Percentiles rank a stretch among this genome's conserved stretches.
Evolutionary conservation across 1,140 invertebrate genomes (phyloP).

Genomic region (Dendroctonus ponderosae): DNA sequence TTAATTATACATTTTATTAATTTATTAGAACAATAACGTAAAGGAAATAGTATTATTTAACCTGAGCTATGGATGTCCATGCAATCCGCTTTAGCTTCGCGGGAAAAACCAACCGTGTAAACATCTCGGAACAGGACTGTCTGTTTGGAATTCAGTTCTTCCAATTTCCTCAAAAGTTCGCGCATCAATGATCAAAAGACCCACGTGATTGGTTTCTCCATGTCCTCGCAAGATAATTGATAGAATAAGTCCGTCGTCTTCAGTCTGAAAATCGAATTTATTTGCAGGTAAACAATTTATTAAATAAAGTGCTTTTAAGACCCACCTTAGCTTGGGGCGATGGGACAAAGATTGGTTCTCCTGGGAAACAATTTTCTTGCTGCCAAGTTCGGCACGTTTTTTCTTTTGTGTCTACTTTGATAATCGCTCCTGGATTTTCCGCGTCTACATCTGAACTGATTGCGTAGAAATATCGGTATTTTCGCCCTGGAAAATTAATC

Average conservation of each 20-base stretch:
- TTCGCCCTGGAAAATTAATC: conserved; percentile 51
- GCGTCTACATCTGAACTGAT: conserved; percentile 83
- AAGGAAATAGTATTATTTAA: conserved; percentile 9
- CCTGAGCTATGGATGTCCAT: too few species aligned
- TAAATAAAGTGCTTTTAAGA: conserved; percentile 1
- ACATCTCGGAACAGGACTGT: conserved; percentile 74
- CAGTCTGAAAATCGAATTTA: conserved; percentile 52
- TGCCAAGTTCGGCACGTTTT: conserved; percentile 70
- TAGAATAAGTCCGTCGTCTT: conserved; percentile 75
- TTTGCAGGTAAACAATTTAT: background rate
- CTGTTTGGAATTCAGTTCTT: conserved; percentile 65
- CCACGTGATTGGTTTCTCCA: conserved; percentile 60
- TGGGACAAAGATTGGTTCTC: conserved; percentile 84
- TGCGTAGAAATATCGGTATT: conserved; percentile 85
- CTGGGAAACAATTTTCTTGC: conserved; percentile 73
- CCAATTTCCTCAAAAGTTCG: conserved; percentile 65
- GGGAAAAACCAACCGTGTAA: conserved; percentile 76
- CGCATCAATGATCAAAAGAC: conserved; percentile 69
- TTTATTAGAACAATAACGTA: conserved; percentile 30
- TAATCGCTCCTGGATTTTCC: conserved; percentile 74
- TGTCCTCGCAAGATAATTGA: conserved; percentile 68
- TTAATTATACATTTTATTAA: conserved; percentile 35
- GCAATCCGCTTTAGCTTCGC: background rate
- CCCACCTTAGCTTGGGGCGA: conserved; percentile 64
- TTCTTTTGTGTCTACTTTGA: conserved; percentile 69